Evolutionary conservation across 2,888 invertebrate species (phyloP).

Genomic region (Acleris literana): DNA sequence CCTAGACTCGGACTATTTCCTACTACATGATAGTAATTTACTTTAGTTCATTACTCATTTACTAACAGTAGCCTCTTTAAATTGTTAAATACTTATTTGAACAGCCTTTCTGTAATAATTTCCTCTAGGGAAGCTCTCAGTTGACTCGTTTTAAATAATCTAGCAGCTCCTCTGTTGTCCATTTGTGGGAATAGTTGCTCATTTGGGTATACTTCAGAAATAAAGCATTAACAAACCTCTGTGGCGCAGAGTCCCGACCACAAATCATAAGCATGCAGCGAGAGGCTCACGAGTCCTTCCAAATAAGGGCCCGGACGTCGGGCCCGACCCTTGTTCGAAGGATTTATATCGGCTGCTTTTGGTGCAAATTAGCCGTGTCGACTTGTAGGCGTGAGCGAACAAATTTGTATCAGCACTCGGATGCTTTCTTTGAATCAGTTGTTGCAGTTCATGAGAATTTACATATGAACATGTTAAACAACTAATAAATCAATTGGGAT

Average conservation of each 20-base stretch:
- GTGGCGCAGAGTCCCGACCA: slow-evolving; percentile 47
- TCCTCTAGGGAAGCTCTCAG: not conserved
- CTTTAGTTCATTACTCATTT: not conserved
- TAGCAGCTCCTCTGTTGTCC: slow-evolving; percentile 9
- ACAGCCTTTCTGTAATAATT: not conserved
- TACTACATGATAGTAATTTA: slow-evolving; percentile 11
- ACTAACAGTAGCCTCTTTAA: not conserved
- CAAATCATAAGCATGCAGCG: slow-evolving; percentile 76
- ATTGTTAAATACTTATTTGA: no score
- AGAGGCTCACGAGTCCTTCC: slow-evolving; percentile 71
- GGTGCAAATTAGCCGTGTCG: slow-evolving; percentile 75
- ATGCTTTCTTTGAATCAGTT: slow-evolving; percentile 39
- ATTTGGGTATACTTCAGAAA: slow-evolving; percentile 23
- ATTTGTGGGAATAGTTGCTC: slow-evolving; percentile 22
- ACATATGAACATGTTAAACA: no score
- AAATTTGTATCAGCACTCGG: slow-evolving; percentile 61
- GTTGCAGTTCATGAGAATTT: slow-evolving; percentile 9
- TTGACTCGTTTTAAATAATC: slow-evolving; percentile 6
- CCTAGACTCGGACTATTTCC: slow-evolving; percentile 20
- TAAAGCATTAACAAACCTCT: slow-evolving; percentile 31
- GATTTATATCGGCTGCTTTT: slow-evolving; percentile 77
- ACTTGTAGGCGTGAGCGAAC: slow-evolving; percentile 70
- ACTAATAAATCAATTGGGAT: no score
- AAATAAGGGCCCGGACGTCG: slow-evolving; percentile 71
- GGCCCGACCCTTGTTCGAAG: slow-evolving; percentile 65